phyloP scores from a whole-genome alignment of 1,140 invertebrate species.

The Tenebrio molitor region DNA sequence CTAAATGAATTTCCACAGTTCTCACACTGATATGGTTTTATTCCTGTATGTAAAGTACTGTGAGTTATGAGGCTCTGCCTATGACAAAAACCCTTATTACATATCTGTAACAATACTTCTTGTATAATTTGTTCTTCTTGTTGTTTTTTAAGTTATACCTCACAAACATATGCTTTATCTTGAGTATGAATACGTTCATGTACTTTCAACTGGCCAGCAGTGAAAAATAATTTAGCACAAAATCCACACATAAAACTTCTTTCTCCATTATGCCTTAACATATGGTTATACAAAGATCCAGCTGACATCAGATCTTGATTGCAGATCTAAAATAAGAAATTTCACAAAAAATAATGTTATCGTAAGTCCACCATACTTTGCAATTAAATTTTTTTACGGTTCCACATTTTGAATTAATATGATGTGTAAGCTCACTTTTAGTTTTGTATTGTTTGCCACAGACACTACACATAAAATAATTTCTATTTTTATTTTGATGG shows the following conservation, averaged over 20 bases:
- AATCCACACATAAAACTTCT: conserved; percentile 67
- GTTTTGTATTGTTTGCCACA: conserved; percentile 65
- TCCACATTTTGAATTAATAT: conserved; percentile 65
- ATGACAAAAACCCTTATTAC: conserved; percentile 70
- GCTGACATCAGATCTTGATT: conserved; percentile 65
- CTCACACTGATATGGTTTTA: conserved; percentile 66
- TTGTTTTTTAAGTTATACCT: conserved; percentile 54
- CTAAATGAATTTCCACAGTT: conserved; percentile 66
- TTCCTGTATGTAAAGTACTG: conserved; percentile 69
- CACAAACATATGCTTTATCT: conserved; percentile 70
- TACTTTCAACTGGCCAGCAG: conserved; percentile 60
- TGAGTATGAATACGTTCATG: conserved; percentile 68
- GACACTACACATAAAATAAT: conserved; percentile 61
- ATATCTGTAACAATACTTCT: conserved; percentile 66
- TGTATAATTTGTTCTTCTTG: conserved; percentile 1
- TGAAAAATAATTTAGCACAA: conserved; percentile 66
- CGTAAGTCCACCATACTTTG: conserved; percentile 49
- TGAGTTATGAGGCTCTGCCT: conserved; percentile 69
- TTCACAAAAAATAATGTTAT: background rate
- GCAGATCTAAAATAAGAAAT: conserved; percentile 58
- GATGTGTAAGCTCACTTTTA: conserved; percentile 60
- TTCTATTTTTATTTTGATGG: conserved; percentile 56
- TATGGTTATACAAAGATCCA: conserved; percentile 64
- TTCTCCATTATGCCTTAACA: conserved; percentile 67
- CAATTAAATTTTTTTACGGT: conserved; percentile 61